Evolutionary conservation across 2,888 invertebrate genomes (phyloP), one percentile per base, ranked within the genome.

Genomic region (Spilarctia lutea): DNA sequence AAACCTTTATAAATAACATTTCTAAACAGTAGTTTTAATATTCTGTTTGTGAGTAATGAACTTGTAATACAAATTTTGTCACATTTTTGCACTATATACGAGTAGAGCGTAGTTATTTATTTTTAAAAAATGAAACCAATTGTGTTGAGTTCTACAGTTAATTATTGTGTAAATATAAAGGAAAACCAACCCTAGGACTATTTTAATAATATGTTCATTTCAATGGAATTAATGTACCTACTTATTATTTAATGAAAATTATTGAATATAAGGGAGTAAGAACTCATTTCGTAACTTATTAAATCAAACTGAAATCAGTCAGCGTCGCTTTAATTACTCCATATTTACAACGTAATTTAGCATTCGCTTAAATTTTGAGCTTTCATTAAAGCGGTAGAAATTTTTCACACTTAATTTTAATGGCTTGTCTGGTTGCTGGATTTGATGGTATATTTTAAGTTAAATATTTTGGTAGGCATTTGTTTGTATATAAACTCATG

Each of bases 401-500:
- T 86, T 84, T 88, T 86, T 84, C 72, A 69, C 75, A 80, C 80
- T 85, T 84, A 83, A 81, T 81, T 84, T 84, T 80, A 81, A 82
- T 83, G 74, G 73, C 63, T 56, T 76, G 73, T 73, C 69, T 69
- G 75, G 42, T 63, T 56, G 52, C 65, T 73, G 73, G 45, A 73
- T 67, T 69, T 74, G 27, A 72, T 71, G 45, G 35, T 56, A 75
- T 66, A 79, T 77, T 80, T 67, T 35, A 30, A 39, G 68, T 68
- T 24, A 39, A 65, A 60, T 48, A 70, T 76, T 73, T 72, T 68
- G 68, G 45, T 24, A 68, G 18, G 20, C 11, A 11, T 48, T 68
- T 75, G n/a, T n/a, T n/a, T n/a, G n/a, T 75, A 70, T 20, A 56
- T 48, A 65, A 35, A 39, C 65, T 52, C 65, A 13, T 4, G 27